Conservation (phyloP, 2,888 invertebrate genomes). For the Linnaemya vulpina region DNA sequence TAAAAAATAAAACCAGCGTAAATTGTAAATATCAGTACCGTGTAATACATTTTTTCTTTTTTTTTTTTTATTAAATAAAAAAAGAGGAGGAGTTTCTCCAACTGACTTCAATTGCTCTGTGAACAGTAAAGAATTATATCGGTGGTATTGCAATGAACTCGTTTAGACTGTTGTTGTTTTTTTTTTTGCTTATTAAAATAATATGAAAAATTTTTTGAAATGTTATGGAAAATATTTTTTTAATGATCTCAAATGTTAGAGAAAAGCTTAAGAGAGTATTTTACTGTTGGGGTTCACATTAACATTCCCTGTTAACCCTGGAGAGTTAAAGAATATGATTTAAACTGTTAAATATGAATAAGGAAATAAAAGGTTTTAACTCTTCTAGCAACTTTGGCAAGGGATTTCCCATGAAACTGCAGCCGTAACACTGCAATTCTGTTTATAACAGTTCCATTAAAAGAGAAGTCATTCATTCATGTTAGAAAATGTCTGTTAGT, state of each 20-base stretch:
- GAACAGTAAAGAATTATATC: slow-evolving; percentile 12
- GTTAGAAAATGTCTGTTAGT: not conserved
- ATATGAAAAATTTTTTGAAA: not conserved
- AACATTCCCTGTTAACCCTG: not conserved
- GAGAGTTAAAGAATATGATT: not conserved
- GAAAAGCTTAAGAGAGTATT: slow-evolving; percentile 6
- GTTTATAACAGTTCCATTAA: not conserved
- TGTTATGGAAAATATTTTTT: not conserved
- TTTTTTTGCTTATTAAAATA: slow-evolving; percentile 15
- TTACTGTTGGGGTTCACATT: not conserved
- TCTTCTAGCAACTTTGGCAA: slow-evolving; percentile 36
- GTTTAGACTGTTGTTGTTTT: slow-evolving; percentile 5
- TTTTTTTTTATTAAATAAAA: not conserved
- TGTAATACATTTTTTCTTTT: not conserved
- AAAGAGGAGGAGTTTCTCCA: slow-evolving; percentile 43
- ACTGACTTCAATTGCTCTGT: slow-evolving; percentile 25
- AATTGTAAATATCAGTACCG: not conserved
- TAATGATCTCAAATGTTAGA: slow-evolving; percentile 5
- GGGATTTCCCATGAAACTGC: slow-evolving; percentile 19
- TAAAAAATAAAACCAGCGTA: not conserved
- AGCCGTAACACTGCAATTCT: slow-evolving; percentile 31
- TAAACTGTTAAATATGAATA: not conserved
- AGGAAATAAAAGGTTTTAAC: slow-evolving; percentile 33
- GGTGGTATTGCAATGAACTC: slow-evolving; percentile 17
- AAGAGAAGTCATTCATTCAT: slow-evolving; percentile 29